Evolutionary conservation across 92 coral and sea anemone species (phyloP), one percentile per base, ranked within the genome.

Genomic region (Palythoa grandiflora): DNA sequence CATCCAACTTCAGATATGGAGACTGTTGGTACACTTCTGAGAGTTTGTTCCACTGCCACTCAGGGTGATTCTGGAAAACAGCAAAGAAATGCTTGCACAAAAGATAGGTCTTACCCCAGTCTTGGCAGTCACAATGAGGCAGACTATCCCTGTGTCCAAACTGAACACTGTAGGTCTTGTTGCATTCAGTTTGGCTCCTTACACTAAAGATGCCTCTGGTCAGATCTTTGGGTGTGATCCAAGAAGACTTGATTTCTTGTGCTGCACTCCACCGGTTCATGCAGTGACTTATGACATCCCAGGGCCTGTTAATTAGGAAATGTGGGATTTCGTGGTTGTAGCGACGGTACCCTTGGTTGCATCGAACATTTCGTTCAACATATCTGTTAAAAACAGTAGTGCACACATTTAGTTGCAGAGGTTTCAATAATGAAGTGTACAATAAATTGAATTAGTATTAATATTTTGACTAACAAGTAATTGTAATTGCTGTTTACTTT

Each of bases 301-400:
- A 53, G 48, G 93, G 93, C 72, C 93, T 86, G 90, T 90, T 79
- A 4, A 54, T 37, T n/a, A 90, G 87, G 83, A 87, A 90, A 20
- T 11, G 73, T 5, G 93, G 93, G 35, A 87, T 28, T 20, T 66
- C 79, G 13, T 51, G 47, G 90, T 75, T 90, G 90, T 90, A 90
- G n/a, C 8, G 21, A 35, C 92, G 65, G 52, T 86, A 78, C 65
- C 68, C 70, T 9, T 51, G 39, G 85, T 68, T 85, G 79, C 89
- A 51, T 47, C 87, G 73, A 7, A 85, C 80, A 71, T 90, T 85
- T 36, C 71, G 44, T 35, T 59, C 81, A 70, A 21, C n/a, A 70
- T 70, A 70, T 70, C 74, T 70, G 74, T 70, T 68, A n/a, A n/a
- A 19, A 68, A 54, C 60, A 54, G 60, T 54, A 54, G 60, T 54